These are phyloP conservation scores for Percopsis omiscomaycus DNA, from an alignment of 2,797 vertebrate species.

Conservation along the genomic window DNA sequence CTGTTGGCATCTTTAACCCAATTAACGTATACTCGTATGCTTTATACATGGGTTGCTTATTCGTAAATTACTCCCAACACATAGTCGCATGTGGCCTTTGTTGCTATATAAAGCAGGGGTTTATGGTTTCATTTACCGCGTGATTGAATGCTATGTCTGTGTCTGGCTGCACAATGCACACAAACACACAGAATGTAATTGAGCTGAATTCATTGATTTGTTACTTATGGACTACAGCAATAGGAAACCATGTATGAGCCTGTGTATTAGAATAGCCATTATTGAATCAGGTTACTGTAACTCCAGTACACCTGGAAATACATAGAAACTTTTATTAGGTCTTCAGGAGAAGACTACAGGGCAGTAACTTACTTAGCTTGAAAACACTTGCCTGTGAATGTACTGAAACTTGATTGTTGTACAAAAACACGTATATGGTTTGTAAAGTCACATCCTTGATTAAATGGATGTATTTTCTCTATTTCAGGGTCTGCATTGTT, in stretches of 20 bases:
- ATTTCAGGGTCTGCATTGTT: conserved; percentile 13
- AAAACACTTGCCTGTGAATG: conserved; percentile 7
- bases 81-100: not conserved
- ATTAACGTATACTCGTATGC: too few species aligned
- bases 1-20: not conserved
- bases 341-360: not conserved
- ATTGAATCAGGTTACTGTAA: not conserved
- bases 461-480: conserved; percentile 51
- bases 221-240: conserved; percentile 4
- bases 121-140: not conserved
- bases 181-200: not conserved
- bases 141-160: not conserved
- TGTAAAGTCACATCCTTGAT: conserved; percentile 44
- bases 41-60: too few species aligned
- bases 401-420: conserved; percentile 26
- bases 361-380: conserved; percentile 17
- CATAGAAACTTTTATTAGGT: conserved; percentile 4
- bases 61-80: not conserved
- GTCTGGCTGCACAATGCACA: too few species aligned
- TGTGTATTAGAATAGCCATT: not conserved
- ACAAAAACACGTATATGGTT: conserved; percentile 19
- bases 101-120: not conserved
- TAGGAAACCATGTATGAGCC: not conserved
- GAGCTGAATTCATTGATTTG: not conserved
- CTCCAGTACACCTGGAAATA: not conserved